Evolutionary conservation across 2,888 invertebrate species (phyloP).

Genomic region (Heliconius erato): DNA sequence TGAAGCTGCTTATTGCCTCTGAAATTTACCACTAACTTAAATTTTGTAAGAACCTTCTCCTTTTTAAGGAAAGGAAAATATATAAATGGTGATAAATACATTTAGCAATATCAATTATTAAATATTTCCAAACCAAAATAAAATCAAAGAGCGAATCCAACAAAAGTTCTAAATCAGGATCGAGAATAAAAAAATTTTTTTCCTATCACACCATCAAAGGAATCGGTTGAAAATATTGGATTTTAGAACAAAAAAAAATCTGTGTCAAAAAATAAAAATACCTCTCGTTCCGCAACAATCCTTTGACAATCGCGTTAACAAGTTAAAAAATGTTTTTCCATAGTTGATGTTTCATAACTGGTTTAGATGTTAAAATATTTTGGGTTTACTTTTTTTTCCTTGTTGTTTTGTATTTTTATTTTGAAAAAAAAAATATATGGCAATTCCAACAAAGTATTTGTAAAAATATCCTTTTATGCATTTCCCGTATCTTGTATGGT

Average conservation of each 20-base stretch:
- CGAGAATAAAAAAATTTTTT: neutral
- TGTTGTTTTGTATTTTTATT: neutral
- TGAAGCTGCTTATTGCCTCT: too few species aligned
- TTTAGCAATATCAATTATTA: neutral
- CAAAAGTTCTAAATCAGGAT: neutral
- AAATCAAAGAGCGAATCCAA: neutral
- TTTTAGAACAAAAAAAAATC: neutral
- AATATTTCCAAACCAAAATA: neutral
- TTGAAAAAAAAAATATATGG: neutral
- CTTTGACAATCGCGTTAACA: constrained; percentile 31
- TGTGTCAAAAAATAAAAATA: constrained; percentile 14
- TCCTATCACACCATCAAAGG: neutral
- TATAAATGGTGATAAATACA: neutral
- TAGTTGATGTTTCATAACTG: constrained; percentile 30
- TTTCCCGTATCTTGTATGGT: neutral
- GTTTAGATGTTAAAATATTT: constrained; percentile 29
- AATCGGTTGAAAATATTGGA: constrained; percentile 4
- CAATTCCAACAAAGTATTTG: neutral
- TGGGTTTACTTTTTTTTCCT: neutral
- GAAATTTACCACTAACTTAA: too few species aligned
- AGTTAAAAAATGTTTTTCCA: constrained; percentile 33
- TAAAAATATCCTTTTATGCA: neutral
- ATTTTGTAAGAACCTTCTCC: too few species aligned
- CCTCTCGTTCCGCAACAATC: constrained; percentile 24
- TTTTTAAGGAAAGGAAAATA: too few species aligned